Conservation (phyloP, 2,888 invertebrate genomes). For the Troglohyphantes excavatus region DNA sequence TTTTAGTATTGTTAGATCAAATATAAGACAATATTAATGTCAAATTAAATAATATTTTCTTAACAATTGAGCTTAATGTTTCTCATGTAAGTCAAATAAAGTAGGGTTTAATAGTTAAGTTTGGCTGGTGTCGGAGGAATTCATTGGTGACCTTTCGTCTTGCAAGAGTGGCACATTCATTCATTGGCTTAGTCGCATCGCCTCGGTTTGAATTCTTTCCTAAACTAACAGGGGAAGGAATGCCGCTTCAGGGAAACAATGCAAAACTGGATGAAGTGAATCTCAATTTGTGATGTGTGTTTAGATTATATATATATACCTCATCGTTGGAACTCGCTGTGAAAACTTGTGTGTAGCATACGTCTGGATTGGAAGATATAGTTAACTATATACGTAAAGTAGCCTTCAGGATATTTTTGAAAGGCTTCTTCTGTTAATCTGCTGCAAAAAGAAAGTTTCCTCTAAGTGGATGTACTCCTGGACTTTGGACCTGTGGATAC, state of each 20-base stretch:
- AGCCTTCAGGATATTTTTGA: conserved; percentile 6
- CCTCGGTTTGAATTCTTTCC: not conserved
- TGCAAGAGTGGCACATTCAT: not conserved
- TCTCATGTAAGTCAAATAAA: too few relatives aligned
- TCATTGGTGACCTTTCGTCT: too few relatives aligned
- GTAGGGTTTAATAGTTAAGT: too few relatives aligned
- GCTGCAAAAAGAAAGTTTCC: not conserved
- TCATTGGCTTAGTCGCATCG: conserved; percentile 4
- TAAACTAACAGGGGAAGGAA: not conserved
- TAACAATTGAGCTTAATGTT: too few relatives aligned
- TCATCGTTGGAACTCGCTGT: conserved; percentile 26
- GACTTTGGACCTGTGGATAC: not conserved
- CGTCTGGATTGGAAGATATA: conserved; percentile 25
- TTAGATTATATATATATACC: conserved; percentile 33
- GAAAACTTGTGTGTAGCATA: conserved; percentile 36
- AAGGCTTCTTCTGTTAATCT: conserved; percentile 39
- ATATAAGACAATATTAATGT: too few relatives aligned
- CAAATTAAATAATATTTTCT: too few relatives aligned
- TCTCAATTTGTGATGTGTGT: conserved; percentile 30
- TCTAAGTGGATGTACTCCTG: not conserved
- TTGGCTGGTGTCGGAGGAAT: too few relatives aligned
- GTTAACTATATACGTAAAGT: conserved; percentile 51
- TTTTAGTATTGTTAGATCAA: too few relatives aligned
- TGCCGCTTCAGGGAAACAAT: conserved; percentile 7
- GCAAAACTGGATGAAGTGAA: conserved; percentile 46